Conservation (phyloP, 2,888 invertebrate genomes). For the Brachypalpus laphriformis region DNA sequence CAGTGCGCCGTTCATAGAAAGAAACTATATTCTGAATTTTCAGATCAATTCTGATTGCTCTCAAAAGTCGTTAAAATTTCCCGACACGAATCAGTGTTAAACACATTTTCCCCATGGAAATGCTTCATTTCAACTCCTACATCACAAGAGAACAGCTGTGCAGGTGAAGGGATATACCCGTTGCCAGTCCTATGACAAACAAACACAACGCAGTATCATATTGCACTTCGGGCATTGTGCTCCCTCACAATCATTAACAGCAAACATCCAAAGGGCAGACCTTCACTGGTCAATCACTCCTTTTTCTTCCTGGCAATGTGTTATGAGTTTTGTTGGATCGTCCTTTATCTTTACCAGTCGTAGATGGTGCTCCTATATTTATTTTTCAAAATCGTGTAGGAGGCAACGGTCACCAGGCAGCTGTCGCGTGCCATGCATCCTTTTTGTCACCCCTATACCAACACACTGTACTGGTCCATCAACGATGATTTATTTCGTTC, state of each 20-base stretch:
- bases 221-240: conserved; percentile 45
- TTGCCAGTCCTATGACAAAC: conserved; percentile 42
- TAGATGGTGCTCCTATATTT: conserved; percentile 21
- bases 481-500: conserved; percentile 43
- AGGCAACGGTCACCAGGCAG: conserved; percentile 61
- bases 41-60: no score
- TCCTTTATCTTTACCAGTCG: conserved; percentile 1
- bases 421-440: conserved; percentile 52
- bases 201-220: conserved; percentile 63
- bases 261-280: conserved; percentile 48
- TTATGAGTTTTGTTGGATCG: conserved; percentile 1
- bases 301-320: conserved; percentile 15
- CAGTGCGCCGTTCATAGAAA: no score
- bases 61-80: no score
- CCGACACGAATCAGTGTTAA: neutral
- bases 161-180: conserved; percentile 67
- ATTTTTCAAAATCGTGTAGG: conserved; percentile 51
- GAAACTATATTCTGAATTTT: no score
- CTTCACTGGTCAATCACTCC: conserved; percentile 59
- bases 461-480: conserved; percentile 30
- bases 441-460: conserved; percentile 24
- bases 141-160: conserved; percentile 48
- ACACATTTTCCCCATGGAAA: neutral
- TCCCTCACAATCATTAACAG: conserved; percentile 28
- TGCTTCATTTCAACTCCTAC: conserved; percentile 35